These are phyloP conservation scores for Troides oblongomaculatus DNA, from an alignment of 2,888 invertebrate species.

Conservation along the genomic window DNA sequence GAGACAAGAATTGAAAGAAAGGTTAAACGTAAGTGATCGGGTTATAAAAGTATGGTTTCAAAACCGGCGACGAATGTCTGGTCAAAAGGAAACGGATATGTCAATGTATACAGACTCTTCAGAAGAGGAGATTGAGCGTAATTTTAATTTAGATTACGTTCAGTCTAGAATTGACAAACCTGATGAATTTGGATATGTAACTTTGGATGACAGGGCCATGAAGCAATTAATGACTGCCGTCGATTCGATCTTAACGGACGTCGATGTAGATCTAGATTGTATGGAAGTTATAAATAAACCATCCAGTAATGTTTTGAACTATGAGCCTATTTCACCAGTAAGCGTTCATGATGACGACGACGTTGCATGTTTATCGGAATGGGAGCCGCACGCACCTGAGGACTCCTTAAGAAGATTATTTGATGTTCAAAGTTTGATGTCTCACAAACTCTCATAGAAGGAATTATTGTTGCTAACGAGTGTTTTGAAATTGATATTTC, in stretches of 20 bases:
- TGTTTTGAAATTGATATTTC: too few relatives aligned
- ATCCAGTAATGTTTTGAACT: constrained; percentile 35
- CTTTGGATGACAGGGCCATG: constrained; percentile 49
- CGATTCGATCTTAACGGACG: constrained; percentile 40
- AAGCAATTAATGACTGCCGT: constrained; percentile 46
- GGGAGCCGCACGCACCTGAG: constrained; percentile 29
- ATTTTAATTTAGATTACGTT: constrained; percentile 37
- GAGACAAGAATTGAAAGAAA: constrained; percentile 82
- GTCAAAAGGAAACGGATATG: constrained; percentile 36
- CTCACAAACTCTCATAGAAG: background rate
- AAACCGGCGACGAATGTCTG: constrained; percentile 83
- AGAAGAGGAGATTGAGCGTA: constrained; percentile 27
- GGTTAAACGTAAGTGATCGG: constrained; percentile 77
- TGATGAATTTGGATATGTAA: constrained; percentile 51
- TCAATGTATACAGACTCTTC: constrained; percentile 33
- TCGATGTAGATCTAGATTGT: constrained; percentile 17
- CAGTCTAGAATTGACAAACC: constrained; percentile 49
- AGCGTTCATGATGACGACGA: constrained; percentile 37
- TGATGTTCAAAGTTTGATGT: constrained; percentile 28
- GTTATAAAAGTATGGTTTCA: constrained; percentile 90
- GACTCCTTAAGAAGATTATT: constrained; percentile 31
- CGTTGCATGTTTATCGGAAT: constrained; percentile 19
- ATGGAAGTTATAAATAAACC: constrained; percentile 18
- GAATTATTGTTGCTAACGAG: background rate
- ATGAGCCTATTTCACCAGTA: constrained; percentile 62